A percentile compares a stretch with the other conserved stretches of the same genome.
Evolutionary conservation across 2,888 invertebrate genomes (phyloP).

Genomic region (Malthinus flaveolus): DNA sequence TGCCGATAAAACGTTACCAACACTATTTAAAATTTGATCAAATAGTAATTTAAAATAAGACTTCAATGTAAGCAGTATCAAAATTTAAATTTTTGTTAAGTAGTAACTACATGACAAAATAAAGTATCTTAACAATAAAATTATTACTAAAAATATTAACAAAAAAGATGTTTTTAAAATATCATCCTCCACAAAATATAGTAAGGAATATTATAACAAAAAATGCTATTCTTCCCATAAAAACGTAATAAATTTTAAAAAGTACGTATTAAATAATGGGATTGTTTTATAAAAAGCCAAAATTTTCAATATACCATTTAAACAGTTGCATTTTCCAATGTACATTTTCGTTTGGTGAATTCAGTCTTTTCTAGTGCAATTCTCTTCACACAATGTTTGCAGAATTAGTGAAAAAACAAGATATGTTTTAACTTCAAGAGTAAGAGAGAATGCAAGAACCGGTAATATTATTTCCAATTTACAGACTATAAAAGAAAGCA

Average conservation of each 20-base stretch:
- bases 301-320: constrained; percentile 17
- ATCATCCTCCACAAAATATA: constrained; percentile 3
- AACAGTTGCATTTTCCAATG: constrained; percentile 26
- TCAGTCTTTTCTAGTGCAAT: not conserved
- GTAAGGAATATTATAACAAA: constrained; percentile 1
- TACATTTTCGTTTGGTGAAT: constrained; percentile 35
- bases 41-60: not conserved
- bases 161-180: constrained; percentile 1
- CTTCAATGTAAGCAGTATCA: not conserved
- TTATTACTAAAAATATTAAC: constrained; percentile 5
- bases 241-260: not conserved
- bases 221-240: not conserved
- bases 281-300: not conserved
- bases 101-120: constrained; percentile 5
- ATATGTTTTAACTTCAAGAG: too few relatives aligned
- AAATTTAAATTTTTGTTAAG: constrained; percentile 5
- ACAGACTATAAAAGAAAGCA: too few relatives aligned
- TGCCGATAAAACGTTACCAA: constrained; percentile 1
- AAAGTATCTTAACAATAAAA: constrained; percentile 10
- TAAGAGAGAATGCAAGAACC: too few relatives aligned
- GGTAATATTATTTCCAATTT: too few relatives aligned
- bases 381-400: too few relatives aligned
- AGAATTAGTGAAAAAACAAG: too few relatives aligned
- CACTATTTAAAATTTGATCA: not conserved
- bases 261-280: not conserved